Percentiles rank a stretch among this genome's conserved stretches.
These are phyloP conservation scores for Falcunculus frontatus DNA, from an alignment of 2,113 vertebrate genomes.

Conservation along the genomic window DNA sequence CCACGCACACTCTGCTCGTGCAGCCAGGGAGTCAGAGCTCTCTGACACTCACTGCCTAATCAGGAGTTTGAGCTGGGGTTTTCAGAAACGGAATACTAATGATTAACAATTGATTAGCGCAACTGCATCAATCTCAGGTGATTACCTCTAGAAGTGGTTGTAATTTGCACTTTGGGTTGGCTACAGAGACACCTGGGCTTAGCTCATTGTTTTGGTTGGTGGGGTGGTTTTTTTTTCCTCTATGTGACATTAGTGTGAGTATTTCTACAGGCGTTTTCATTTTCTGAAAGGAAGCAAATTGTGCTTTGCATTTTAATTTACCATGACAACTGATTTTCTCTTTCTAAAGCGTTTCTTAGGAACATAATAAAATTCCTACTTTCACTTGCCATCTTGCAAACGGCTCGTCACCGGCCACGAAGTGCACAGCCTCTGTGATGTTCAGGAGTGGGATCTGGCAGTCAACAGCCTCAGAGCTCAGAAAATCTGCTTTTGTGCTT, in stretches of 20 bases:
- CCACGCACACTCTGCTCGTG: rapidly evolving
- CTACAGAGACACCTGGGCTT: neutral
- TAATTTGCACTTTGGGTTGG: neutral
- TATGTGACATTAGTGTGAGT: neutral
- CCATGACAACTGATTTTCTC: neutral
- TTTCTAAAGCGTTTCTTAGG: neutral
- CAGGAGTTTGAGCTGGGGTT: neutral
- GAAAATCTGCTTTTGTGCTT: conserved; percentile 76
- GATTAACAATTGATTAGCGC: conserved; percentile 29
- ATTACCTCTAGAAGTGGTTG: conserved; percentile 22
- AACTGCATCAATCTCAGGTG: neutral
- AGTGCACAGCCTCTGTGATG: conserved; percentile 62
- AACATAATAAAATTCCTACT: conserved; percentile 58
- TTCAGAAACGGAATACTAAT: neutral
- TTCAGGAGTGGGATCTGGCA: conserved; percentile 73
- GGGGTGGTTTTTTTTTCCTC: neutral
- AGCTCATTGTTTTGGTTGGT: neutral
- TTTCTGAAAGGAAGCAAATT: neutral
- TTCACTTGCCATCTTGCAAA: conserved; percentile 83
- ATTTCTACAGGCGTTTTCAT: neutral
- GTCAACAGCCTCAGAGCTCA: conserved; percentile 76
- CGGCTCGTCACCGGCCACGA: conserved; percentile 71
- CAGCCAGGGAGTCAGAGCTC: neutral
- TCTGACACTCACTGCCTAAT: neutral
- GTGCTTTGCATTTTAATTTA: conserved; percentile 47